Evolutionary conservation across 2,113 vertebrate species (phyloP).

Genomic region (Phylloscopus trochilus): DNA sequence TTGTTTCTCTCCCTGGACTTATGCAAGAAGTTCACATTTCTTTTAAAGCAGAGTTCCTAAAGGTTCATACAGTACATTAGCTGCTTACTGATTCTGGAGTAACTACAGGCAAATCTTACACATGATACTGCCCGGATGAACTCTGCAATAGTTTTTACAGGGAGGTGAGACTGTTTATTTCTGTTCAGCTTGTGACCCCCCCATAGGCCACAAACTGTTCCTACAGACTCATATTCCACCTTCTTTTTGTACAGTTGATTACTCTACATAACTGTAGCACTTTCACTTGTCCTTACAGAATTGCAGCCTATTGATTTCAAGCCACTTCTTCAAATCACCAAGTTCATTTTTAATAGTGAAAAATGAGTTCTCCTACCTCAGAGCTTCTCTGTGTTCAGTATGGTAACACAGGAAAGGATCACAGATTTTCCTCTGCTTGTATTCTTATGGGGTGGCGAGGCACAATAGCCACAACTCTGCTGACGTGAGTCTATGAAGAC

Average conservation of each 20-base stretch:
- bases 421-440: not conserved
- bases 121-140: not conserved
- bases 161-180: not conserved
- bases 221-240: not conserved
- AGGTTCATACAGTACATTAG: not conserved
- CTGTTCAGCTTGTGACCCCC: not conserved
- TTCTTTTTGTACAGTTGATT: conserved; percentile 39
- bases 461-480: not conserved
- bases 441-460: not conserved
- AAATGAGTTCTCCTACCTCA: conserved; percentile 4
- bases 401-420: not conserved
- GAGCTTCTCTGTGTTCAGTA: not conserved
- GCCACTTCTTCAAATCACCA: not conserved
- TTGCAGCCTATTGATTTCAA: conserved; percentile 47
- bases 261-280: not conserved
- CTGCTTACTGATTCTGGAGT: not conserved
- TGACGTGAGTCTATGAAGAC: not conserved
- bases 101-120: not conserved
- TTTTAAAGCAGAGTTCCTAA: not conserved
- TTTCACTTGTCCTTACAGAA: conserved; percentile 36
- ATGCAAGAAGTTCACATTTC: not conserved
- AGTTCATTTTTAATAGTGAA: conserved; percentile 44
- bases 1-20: not conserved
- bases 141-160: not conserved
- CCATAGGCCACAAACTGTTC: not conserved